Evolutionary conservation across 1,140 invertebrate genomes (phyloP).

Genomic region (Euwallacea fornicatus): DNA sequence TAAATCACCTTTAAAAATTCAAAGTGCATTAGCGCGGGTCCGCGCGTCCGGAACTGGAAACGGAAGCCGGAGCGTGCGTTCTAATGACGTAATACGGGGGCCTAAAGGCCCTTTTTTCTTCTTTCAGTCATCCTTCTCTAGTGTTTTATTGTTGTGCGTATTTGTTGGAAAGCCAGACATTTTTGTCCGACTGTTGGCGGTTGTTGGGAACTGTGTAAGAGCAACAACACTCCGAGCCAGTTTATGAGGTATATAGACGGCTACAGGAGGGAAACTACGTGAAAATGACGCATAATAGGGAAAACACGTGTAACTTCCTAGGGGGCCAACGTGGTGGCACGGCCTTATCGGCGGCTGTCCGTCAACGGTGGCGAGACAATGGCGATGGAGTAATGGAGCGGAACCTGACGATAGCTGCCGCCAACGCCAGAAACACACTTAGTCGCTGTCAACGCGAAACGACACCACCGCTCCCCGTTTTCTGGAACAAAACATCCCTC

Average conservation of each 20-base stretch:
- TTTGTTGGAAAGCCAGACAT: too few species aligned
- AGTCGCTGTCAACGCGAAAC: slow-evolving; percentile 21
- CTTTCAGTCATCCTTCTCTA: not conserved
- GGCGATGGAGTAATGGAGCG: slow-evolving; percentile 24
- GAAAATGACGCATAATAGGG: not conserved
- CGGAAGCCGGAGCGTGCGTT: slow-evolving; percentile 52
- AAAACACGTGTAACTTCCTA: slow-evolving; percentile 11
- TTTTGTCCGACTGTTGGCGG: too few species aligned
- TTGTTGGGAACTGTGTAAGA: too few species aligned
- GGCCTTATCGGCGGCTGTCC: slow-evolving; percentile 26
- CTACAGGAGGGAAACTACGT: too few species aligned
- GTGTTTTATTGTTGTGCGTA: too few species aligned
- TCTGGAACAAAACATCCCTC: slow-evolving; percentile 19
- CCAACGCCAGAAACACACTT: slow-evolving; percentile 22
- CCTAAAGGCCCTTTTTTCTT: slow-evolving; percentile 27
- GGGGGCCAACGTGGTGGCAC: slow-evolving; percentile 15
- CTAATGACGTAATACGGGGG: slow-evolving; percentile 46
- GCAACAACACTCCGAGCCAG: too few species aligned
- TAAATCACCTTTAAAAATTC: slow-evolving; percentile 51
- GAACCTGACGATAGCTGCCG: slow-evolving; percentile 25
- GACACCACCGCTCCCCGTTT: slow-evolving; percentile 4
- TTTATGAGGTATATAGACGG: too few species aligned
- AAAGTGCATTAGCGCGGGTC: slow-evolving; percentile 46
- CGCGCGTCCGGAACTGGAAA: slow-evolving; percentile 49
- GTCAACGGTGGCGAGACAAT: slow-evolving; percentile 21